phyloP scores from a whole-genome alignment of 2,113 vertebrate genomes.

The Corythaeola cristata region DNA sequence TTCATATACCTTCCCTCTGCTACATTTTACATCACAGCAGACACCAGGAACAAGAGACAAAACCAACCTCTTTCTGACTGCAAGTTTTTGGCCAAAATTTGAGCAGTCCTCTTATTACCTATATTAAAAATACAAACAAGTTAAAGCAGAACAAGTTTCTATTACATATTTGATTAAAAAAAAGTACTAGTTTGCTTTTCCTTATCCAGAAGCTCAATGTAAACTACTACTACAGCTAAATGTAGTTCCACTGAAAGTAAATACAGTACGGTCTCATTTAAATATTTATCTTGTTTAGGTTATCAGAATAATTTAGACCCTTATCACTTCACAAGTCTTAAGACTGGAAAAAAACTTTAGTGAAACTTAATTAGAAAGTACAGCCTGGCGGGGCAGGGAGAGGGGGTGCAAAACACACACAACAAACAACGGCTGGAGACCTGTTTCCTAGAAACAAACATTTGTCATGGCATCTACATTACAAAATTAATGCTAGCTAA shows the following conservation, averaged over 20 bases:
- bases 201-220: background rate
- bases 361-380: background rate
- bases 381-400: background rate
- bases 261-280: background rate
- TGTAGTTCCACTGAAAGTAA: background rate
- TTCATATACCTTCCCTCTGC: too few species aligned
- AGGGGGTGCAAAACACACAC: background rate
- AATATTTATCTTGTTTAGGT: background rate
- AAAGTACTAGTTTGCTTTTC: background rate
- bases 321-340: background rate
- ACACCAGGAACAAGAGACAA: background rate
- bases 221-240: background rate
- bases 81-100: conserved; percentile 99
- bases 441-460: background rate
- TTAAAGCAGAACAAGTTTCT: conserved; percentile 6
- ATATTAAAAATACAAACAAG: conserved; percentile 12
- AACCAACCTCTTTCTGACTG: conserved; percentile 95
- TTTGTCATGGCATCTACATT: background rate
- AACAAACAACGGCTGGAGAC: background rate
- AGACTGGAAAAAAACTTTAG: background rate
- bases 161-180: background rate
- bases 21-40: background rate
- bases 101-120: conserved; percentile 94
- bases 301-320: background rate
- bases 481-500: background rate